Base-by-base conservation (phyloP, 2,797 vertebrate genomes). In the Champsocephalus gunnari region DNA sequence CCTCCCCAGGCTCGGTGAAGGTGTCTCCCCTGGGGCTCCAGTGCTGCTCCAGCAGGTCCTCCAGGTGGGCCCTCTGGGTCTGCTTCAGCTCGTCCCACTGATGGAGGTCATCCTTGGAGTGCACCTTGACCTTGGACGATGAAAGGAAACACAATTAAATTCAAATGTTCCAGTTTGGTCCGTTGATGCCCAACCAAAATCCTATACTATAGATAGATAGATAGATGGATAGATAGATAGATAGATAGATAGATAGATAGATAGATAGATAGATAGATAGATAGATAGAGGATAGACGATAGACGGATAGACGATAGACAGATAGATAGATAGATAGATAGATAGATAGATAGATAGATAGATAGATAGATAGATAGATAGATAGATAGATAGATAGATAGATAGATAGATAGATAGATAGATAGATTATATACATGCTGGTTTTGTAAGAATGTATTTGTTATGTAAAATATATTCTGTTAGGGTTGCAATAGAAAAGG, bases 71-170 rank as follows among this genome's bases (percentile, higher is more conserved):
- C 59, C 88, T 90, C 88, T 96, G 95, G 88, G 93, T 94, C 51
- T 92, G 92, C 61, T 96, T 95, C 81, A 95, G 90, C 75, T 94
- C 93, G 16, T 96, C 94, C 85, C 87, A 85, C 47, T 91, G 94
- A 79, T 95, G 95, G 59, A 95, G 92, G 57, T 94, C 94, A 67
- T 94, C 94, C 73, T 96, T 95, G 55, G 90, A 83, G 61, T 88
- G 93, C 41, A 71, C 19, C 83, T 93, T 95, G 41, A 75, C 91
- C 91, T 92, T 61, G 47, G 3, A 57, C 7, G 14, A 24, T 3
- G 41, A 61, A 57, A 72, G 38, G 28, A 0, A 71, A 49, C 11
- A 63, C 28, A 44, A 53, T 49, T 8, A 0, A 62, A 17, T 45
- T 70, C n/a, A 75, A 66, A 7, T 56, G 49, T 63, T 5, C 69